These are phyloP conservation scores for Carapus acus DNA, from an alignment of 2,797 vertebrate genomes.

Conservation along the genomic window DNA sequence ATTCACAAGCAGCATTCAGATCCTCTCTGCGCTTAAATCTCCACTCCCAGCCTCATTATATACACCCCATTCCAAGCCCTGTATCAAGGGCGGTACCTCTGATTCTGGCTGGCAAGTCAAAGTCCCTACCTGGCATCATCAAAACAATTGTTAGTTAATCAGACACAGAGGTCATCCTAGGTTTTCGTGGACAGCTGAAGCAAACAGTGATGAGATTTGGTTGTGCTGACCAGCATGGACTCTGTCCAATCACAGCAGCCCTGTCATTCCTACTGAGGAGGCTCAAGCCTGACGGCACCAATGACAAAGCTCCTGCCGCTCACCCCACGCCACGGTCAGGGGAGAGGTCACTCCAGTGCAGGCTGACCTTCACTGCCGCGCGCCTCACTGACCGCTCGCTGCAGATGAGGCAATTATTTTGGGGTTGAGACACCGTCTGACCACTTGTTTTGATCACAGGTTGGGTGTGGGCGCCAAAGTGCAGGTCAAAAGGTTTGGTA, in stretches of 20 bases:
- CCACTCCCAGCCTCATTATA: no score
- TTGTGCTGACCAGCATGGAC: conserved; percentile 15
- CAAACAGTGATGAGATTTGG: conserved; percentile 2
- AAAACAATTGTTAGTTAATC: conserved; percentile 9
- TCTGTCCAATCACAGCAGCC: conserved; percentile 42
- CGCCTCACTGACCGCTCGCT: neutral
- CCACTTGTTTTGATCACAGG: no score
- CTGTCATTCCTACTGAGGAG: conserved; percentile 29
- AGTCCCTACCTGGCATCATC: conserved; percentile 5
- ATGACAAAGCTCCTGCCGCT: conserved; percentile 58
- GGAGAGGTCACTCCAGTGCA: conserved; percentile 55
- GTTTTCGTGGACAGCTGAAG: conserved; percentile 7
- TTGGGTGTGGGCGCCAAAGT: no score
- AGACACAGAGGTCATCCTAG: conserved; percentile 11
- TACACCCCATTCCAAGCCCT: no score
- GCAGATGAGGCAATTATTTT: neutral
- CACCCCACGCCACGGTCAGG: conserved; percentile 61
- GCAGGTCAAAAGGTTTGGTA: no score
- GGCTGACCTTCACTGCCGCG: neutral
- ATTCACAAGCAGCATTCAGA: neutral
- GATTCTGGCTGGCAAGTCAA: no score
- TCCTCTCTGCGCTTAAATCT: no score
- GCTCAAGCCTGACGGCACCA: conserved; percentile 51
- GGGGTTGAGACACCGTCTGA: no score
- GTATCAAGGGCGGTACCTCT: no score